Base-by-base conservation (phyloP, 1,140 invertebrate species). In the Artemia franciscana region DNA sequence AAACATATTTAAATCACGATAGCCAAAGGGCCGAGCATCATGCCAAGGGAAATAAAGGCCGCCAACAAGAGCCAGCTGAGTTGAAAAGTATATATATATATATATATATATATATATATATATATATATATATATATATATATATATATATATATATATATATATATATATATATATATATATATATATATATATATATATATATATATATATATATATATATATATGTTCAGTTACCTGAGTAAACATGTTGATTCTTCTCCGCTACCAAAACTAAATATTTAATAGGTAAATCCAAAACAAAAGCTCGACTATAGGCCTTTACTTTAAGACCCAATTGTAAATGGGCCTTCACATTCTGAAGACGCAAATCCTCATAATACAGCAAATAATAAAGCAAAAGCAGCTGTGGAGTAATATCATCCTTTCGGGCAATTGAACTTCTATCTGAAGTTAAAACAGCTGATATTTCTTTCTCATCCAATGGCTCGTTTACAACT, bases 191-290 rank as follows among this genome's bases (percentile, higher is more conserved):
- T n/a, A n/a, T n/a, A n/a, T n/a, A n/a, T n/a, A n/a, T n/a, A n/a
- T n/a, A n/a, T n/a, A n/a, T n/a, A n/a, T n/a, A n/a, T n/a, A n/a
- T n/a, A n/a, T n/a, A n/a, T n/a, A n/a, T n/a, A n/a, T n/a, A n/a
- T n/a, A n/a, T n/a, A n/a, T n/a, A n/a, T 68, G 30, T 57, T 26
- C 39, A 57, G 23, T 63, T 67, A 71, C 74, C 74, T 57, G 86
- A 85, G 72, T 91, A 96, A 62, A 85, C 84, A 70, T 85, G 82
- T 71, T 94, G 90, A 71, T 92, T 84, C 69, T 85, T 84, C 71
- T 95, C 90, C 2, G 91, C 90, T 74, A 91, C 82, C 70, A 94
- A 89, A 21, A 97, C 73, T 39, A 98, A 76, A 77, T 92, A 93
- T 70, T 92, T 93, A 39, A 97, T 90, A 0, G 93, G 93, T 18